A percentile compares a stretch with the other conserved stretches of the same genome.
Evolutionary conservation across 2,888 invertebrate species (phyloP).

Genomic region (Laothoe populi): DNA sequence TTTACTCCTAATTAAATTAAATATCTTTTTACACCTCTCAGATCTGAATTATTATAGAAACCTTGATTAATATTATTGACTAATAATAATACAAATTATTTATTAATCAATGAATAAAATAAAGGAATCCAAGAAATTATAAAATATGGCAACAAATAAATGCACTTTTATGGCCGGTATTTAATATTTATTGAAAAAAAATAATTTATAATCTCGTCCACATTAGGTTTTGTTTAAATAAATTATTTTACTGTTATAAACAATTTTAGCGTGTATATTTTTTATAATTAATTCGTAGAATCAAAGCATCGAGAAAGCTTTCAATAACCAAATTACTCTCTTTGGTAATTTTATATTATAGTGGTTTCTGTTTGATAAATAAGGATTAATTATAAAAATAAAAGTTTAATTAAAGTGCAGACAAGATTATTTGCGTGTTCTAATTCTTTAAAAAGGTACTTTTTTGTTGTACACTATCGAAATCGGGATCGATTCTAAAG

Average conservation of each 20-base stretch:
- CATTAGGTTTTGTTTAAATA: background rate
- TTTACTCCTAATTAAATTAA: constrained; percentile 8
- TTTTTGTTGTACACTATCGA: background rate
- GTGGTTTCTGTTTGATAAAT: background rate
- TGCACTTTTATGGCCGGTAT: constrained; percentile 35
- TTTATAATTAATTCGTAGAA: constrained; percentile 15
- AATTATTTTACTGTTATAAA: background rate
- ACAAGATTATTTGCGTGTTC: background rate
- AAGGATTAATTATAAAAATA: constrained; percentile 14
- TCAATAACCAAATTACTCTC: background rate
- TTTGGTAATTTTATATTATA: background rate
- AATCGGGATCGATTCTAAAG: constrained; percentile 5
- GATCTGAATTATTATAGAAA: constrained; percentile 5
- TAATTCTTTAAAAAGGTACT: background rate
- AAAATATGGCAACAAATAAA: constrained; percentile 40
- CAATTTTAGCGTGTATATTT: background rate
- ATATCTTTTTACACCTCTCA: constrained; percentile 8
- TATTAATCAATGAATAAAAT: background rate
- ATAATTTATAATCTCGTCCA: constrained; percentile 16
- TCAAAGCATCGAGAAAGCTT: background rate
- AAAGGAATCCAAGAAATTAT: constrained; percentile 6
- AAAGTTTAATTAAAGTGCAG: background rate
- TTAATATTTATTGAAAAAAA: constrained; percentile 21
- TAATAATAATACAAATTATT: background rate
- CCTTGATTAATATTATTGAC: constrained; percentile 15